Evolutionary conservation across 35 echinoderm and acorn worm species (phyloP), one percentile per base, ranked within the genome.

Genomic region (Nesometra sesokonis): DNA sequence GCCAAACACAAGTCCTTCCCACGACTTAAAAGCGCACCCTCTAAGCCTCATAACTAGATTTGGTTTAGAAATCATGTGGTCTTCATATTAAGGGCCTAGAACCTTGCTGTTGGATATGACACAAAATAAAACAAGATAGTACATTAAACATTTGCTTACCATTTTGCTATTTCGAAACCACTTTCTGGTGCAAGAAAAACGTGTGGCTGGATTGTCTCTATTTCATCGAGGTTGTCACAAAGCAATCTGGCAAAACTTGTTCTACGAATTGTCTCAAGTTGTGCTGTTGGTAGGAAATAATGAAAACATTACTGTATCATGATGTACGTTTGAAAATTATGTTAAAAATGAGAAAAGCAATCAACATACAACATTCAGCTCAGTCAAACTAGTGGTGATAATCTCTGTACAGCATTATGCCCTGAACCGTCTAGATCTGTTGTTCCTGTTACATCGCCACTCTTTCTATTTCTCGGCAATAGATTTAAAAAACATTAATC

Each of bases 201-300:
- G 17, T 90, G 84, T 5, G 93, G 88, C 37, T 96, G 93, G 34
- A 96, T 92, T 0, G 86, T 89, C 76, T 85, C 77, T 31, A 92
- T 31, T 5, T 85, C 84, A 84, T 97, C 83, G 17, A 85, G 23
- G 32, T 93, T 91, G 76, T 97, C 89, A 31, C 94, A 97, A 27
- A 93, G 47, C 35, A 97, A 27, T 33, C 94, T 86, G 47, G 94
- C 86, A 77, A 97, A 32, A 3, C 88, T 93, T 76, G 81, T 23
- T 33, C 89, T 97, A 13, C 83, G 85, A 11, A 97, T 93, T 43
- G 88, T 86, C 29, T 84, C 77, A 11, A 93, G 36, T 88, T 97
- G 94, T 67, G 57, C 94, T 93, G 90, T 57, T 46, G 19, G 29
- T 38, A 82, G 57, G 37, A 77, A 32, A 30, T 79, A 39, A 17